Base-by-base conservation (phyloP, 2,888 invertebrate species). In the Spialia ferax region DNA sequence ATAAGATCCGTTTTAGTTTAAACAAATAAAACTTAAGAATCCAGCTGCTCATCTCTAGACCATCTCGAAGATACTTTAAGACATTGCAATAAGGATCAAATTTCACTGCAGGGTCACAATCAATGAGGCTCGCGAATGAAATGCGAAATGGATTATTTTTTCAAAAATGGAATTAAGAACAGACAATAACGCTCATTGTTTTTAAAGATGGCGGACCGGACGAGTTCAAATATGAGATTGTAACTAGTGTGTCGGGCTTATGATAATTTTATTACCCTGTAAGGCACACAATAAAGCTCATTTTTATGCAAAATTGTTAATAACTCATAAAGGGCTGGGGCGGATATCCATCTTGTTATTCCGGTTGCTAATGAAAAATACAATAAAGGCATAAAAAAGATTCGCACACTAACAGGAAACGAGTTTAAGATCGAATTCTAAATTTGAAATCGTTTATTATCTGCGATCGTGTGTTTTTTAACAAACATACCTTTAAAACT, bases 171-270 rank as follows among this genome's bases (percentile, higher is more conserved):
- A 91, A 93, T 93, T 91, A 92, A 91, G 91, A 88, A 90, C 89
- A 91, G 92, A 93, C 92, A 93, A 93, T 92, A 93, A 92, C 89
- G 91, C 83, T 89, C 89, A 92, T 93, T 93, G 93, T 92, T 90
- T 88, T 89, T 88, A 89, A 93, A 92, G 88, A 93, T 93, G 92
- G 92, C 91, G 87, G 88, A 81, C 80, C 80, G 80, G 85, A 78
- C 83, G 79, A 79, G 82, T 78, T 86, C 87, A 87, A 89, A 90
- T 91, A 88, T 86, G 85, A 88, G 87, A 87, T 90, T 90, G 90
- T 88, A 89, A 86, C 84, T 87, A 83, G 81, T 80, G 84, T 80
- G 84, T 81, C 80, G 81, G 82, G 80, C 81, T 88, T 89, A 89
- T 90, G 87, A 88, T 89, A 90, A 89, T 89, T 88, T 89, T 87